Evolutionary conservation across 2,888 invertebrate genomes (phyloP), one percentile per base, ranked within the genome.

Genomic region (Marronus borbonicus): DNA sequence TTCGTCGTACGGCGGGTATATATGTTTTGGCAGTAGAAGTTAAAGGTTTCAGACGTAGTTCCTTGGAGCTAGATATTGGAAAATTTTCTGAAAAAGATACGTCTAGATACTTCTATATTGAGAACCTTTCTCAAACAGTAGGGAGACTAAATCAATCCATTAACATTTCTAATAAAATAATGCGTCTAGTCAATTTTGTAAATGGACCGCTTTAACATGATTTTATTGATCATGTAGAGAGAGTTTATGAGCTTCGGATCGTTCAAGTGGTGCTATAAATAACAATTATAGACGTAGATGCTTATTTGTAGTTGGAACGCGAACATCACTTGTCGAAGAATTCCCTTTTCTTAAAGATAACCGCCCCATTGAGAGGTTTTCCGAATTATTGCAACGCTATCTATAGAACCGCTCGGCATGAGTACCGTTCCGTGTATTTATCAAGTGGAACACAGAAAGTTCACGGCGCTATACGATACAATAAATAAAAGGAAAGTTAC

Each of bases 111-210:
- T 24, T 24, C 24, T 24, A 24, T 24, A 24, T 24, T 24, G 24
- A 24, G 24, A 2, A 24, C 24, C 24, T 24, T 24, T 24, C 2
- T 2, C 24, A 24, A 24, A 24, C 2, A 44, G 2, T 44, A 12
- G 2, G 12, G n/a, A 12, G 24, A 62, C 62, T 31, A 62, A 62
- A 62, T 62, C 62, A n/a, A 31, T 62, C 62, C 62, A 62, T 62
- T 31, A 62, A 28, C 62, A 62, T 62, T 62, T 31, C 62, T 62
- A 62, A 62, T 62, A 62, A 62, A 62, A 31, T 62, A 62, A 31
- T 12, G 31, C 31, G 10, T 31, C 10, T 10, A 62, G 24, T 62
- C 62, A 62, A 62, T 62, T 62, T 62, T 62, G 62, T 24, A 62
- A 62, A 62, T 62, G 62, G 62, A 62, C 5, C 62, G 62, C 14